phyloP scores from a whole-genome alignment of 2,797 vertebrate species.

The Danio albolineatus region DNA sequence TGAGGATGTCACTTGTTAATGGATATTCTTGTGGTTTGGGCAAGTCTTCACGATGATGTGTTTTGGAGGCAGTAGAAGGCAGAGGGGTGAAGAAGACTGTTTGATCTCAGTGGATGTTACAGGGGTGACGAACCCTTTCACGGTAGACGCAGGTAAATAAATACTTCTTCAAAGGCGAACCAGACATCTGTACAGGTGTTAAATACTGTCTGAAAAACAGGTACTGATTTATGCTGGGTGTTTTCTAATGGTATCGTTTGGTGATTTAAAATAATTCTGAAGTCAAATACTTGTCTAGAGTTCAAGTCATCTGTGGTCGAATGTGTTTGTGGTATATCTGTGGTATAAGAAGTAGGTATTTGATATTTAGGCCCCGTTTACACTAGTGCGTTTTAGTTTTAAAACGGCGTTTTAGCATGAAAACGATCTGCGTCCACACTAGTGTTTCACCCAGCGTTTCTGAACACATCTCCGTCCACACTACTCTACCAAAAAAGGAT shows the following conservation, averaged over 20 bases:
- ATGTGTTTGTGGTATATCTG: neutral
- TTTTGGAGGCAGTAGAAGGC: slow-evolving; percentile 71
- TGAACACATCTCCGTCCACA: no score
- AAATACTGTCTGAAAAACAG: slow-evolving; percentile 1
- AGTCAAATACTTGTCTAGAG: neutral
- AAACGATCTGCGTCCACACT: no score
- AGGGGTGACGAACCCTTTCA: slow-evolving; percentile 65
- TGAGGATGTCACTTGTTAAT: neutral
- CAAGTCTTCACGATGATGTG: slow-evolving; percentile 72
- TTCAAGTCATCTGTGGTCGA: neutral
- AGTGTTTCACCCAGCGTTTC: no score
- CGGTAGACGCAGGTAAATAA: slow-evolving; percentile 73
- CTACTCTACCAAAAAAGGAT: no score
- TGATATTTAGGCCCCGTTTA: no score
- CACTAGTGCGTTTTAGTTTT: no score
- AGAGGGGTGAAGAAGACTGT: slow-evolving; percentile 66
- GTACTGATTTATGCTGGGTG: neutral
- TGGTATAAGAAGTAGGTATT: no score
- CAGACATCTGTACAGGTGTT: slow-evolving; percentile 1
- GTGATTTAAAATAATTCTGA: neutral
- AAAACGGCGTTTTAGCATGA: no score
- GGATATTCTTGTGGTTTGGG: neutral
- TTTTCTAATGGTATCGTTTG: neutral
- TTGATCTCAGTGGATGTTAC: slow-evolving; percentile 69
- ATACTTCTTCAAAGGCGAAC: slow-evolving; percentile 2